Base-by-base conservation (phyloP, 2,888 invertebrate genomes). In the Quadroppia sp. region DNA sequence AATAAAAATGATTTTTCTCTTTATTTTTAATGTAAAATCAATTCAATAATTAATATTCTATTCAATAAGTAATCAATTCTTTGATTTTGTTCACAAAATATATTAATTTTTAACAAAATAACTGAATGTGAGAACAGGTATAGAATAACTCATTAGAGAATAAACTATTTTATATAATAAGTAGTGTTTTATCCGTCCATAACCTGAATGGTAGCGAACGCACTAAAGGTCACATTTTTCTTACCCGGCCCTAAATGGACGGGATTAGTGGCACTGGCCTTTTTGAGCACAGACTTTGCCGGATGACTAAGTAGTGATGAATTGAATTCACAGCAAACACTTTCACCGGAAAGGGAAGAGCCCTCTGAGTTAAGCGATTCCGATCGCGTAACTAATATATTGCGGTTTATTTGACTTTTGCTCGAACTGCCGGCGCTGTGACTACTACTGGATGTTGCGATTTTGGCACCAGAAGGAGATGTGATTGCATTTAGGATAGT, bases 151-250 rank as follows among this genome's bases (percentile, higher is more conserved):
- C n/a, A 36, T 25, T 67, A 45, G 45, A 13, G 45, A 30, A 67
- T 4, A 67, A n/a, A n/a, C n/a, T n/a, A n/a, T n/a, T 61, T 28
- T 3, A 20, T 3, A 28, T 36, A 25, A 9, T 69, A 48, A 40
- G 69, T 42, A 59, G 4, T 59, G 25, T 7, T 69, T n/a, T 71
- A 56, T 75, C 71, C 74, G n/a, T 78, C 76, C 48, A 78, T 71
- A 64, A 78, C 61, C 36, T 78, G 78, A 59, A 78, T 77, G 20
- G 78, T 78, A 20, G 78, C 78, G 70, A 74, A 78, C 13, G 78
- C 78, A 71, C 78, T 75, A 72, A 78, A 78, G 6, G 78, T 78
- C 28, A 78, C 78, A 71, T 77, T 77, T 73, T 77, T 77, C 40
- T 77, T 53, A 30, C 50, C 28, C 36, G 48, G 48, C 17, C 42